These are phyloP conservation scores for Geotrypetes seraphini DNA, from an alignment of 2,797 vertebrate genomes.

Conservation along the genomic window DNA sequence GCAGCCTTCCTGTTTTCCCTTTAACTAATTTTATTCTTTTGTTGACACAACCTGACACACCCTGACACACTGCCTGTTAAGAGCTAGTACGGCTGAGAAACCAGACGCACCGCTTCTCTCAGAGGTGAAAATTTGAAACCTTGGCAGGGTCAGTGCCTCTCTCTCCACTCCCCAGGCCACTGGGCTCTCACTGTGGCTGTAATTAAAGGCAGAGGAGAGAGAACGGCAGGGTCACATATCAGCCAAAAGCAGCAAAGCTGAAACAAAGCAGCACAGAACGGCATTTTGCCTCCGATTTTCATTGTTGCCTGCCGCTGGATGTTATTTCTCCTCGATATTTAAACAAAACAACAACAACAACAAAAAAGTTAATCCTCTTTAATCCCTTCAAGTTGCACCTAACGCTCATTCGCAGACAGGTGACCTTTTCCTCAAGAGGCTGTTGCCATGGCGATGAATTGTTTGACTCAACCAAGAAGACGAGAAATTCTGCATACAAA, in stretches of 20 bases:
- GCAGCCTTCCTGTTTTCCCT: too few species aligned
- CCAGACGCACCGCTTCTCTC: too few species aligned
- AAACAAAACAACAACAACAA: constrained; percentile 37
- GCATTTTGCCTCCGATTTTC: too few species aligned
- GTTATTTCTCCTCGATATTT: constrained; percentile 26
- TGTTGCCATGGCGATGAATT: constrained; percentile 90
- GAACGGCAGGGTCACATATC: constrained; percentile 46
- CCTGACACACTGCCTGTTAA: too few species aligned
- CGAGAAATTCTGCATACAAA: constrained; percentile 42
- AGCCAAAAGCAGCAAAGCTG: constrained; percentile 25
- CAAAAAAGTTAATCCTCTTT: constrained; percentile 54
- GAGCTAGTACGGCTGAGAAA: too few species aligned
- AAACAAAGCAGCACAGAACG: too few species aligned
- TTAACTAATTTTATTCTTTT: too few species aligned
- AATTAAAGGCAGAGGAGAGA: constrained; percentile 60
- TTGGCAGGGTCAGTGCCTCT: too few species aligned
- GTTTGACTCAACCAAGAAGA: constrained; percentile 52
- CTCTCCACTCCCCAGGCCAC: constrained; percentile 59
- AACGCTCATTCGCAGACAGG: constrained; percentile 72
- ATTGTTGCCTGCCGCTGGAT: constrained; percentile 32
- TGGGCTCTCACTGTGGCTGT: constrained; percentile 61
- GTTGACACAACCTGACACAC: too few species aligned
- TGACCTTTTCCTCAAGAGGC: constrained; percentile 88
- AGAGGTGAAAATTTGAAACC: too few species aligned
- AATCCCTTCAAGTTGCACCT: constrained; percentile 70